Conservation (phyloP, 2,888 invertebrate genomes). For the Gastrophysa polygoni region DNA sequence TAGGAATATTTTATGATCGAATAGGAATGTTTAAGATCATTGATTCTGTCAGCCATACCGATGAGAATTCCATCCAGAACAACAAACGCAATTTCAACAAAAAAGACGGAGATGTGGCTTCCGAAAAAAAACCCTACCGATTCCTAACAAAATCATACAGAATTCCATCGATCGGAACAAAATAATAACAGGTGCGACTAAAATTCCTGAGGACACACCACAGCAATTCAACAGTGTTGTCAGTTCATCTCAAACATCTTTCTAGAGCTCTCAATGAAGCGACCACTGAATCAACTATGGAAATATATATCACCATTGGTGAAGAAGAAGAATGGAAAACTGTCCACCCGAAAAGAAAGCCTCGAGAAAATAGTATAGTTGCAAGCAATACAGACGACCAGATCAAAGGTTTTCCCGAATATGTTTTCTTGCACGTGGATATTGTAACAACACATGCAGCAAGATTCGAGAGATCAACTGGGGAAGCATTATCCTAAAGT, state of each 20-base stretch:
- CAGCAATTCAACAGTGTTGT: slow-evolving; percentile 6
- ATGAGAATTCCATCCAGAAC: slow-evolving; percentile 3
- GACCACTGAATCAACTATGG: no score
- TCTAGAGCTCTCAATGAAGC: no score
- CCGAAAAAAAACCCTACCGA: slow-evolving; percentile 2
- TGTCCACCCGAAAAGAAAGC: slow-evolving; percentile 1
- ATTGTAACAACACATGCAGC: background rate
- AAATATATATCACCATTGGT: background rate
- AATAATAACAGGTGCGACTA: slow-evolving; percentile 1
- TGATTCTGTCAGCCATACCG: background rate
- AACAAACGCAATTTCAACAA: slow-evolving; percentile 5
- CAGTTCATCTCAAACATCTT: background rate
- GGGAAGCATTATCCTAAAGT: slow-evolving; percentile 10
- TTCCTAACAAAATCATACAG: background rate
- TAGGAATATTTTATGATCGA: slow-evolving; percentile 7
- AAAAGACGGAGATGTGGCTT: slow-evolving; percentile 2
- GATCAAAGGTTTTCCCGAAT: slow-evolving; percentile 11
- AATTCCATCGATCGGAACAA: slow-evolving; percentile 7
- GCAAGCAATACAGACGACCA: slow-evolving; percentile 7
- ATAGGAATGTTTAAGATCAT: slow-evolving; percentile 7
- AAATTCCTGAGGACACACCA: slow-evolving; percentile 7
- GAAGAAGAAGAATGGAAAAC: slow-evolving; percentile 6
- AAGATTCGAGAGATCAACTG: background rate
- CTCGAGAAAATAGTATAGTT: slow-evolving; percentile 7
- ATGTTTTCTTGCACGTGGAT: slow-evolving; percentile 5